phyloP scores from a whole-genome alignment of 2,888 invertebrate species.

The Zootermopsis nevadensis region DNA sequence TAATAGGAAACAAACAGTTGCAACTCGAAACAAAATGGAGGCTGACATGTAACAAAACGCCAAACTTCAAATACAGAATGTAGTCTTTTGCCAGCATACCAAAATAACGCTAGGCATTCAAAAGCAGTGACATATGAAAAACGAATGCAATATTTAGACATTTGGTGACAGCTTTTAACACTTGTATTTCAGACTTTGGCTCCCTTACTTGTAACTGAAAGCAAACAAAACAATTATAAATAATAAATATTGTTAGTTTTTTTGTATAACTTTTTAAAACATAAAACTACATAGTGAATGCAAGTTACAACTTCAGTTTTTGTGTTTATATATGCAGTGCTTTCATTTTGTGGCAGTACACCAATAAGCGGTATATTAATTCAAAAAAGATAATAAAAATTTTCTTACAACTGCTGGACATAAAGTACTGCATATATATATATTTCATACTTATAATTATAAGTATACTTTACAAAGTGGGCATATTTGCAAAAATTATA shows the following conservation, averaged over 20 bases:
- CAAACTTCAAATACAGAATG: neutral
- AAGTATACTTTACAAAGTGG: too few relatives aligned
- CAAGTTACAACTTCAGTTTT: neutral
- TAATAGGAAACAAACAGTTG: neutral
- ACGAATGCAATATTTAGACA: conserved; percentile 23
- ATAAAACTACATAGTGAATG: conserved; percentile 23
- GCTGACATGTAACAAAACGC: neutral
- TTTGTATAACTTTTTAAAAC: conserved; percentile 23
- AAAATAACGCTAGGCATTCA: conserved; percentile 16
- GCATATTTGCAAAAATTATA: neutral
- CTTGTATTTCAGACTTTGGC: conserved; percentile 17
- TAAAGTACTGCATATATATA: too few relatives aligned
- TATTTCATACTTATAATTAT: too few relatives aligned
- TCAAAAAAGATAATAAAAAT: too few relatives aligned
- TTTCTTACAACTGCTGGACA: too few relatives aligned
- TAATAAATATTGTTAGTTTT: neutral
- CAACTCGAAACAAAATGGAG: neutral
- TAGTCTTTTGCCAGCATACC: conserved; percentile 26
- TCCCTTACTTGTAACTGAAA: conserved; percentile 15
- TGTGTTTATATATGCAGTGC: neutral
- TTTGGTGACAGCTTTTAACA: conserved; percentile 16
- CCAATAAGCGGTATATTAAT: too few relatives aligned
- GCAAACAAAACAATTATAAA: neutral
- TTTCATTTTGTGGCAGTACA: too few relatives aligned
- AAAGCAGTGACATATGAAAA: conserved; percentile 2